phyloP scores from a whole-genome alignment of 2,797 vertebrate genomes.

The Tadarida brasiliensis region DNA sequence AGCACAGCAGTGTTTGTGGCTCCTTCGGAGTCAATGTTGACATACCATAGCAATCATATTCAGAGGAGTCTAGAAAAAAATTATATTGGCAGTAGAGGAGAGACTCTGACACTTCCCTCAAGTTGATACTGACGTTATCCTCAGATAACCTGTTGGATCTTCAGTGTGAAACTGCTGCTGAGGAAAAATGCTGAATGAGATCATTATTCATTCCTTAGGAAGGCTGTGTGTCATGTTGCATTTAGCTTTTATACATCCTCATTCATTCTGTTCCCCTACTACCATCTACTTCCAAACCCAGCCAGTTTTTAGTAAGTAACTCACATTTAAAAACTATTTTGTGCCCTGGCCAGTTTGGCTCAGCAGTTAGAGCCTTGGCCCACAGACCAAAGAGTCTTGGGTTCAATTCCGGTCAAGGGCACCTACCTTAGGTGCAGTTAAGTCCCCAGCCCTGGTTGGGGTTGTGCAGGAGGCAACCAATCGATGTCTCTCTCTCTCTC shows the following conservation, averaged over 20 bases:
- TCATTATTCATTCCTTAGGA: constrained; percentile 65
- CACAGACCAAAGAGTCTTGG: too few relatives aligned
- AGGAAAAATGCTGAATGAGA: constrained; percentile 63
- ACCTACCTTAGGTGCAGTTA: too few relatives aligned
- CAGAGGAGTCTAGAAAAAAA: background rate
- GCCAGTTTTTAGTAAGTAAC: constrained; percentile 23
- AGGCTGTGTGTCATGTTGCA: constrained; percentile 45
- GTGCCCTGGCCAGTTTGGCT: too few relatives aligned
- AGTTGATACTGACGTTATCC: background rate
- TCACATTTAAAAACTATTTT: constrained; percentile 36
- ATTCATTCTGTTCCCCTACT: background rate
- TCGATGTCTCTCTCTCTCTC: too few relatives aligned
- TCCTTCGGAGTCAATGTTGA: background rate
- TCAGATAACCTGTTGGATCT: background rate
- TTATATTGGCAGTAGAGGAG: background rate
- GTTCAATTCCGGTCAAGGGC: too few relatives aligned
- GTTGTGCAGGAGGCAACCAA: too few relatives aligned
- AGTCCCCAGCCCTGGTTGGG: too few relatives aligned
- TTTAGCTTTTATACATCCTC: background rate
- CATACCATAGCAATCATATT: background rate
- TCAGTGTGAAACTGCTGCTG: background rate
- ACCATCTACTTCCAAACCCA: background rate
- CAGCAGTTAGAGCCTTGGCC: too few relatives aligned
- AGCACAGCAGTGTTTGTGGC: background rate
- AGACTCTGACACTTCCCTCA: background rate